Conservation (phyloP, 2,797 vertebrate species). For the Emys orbicularis region DNA sequence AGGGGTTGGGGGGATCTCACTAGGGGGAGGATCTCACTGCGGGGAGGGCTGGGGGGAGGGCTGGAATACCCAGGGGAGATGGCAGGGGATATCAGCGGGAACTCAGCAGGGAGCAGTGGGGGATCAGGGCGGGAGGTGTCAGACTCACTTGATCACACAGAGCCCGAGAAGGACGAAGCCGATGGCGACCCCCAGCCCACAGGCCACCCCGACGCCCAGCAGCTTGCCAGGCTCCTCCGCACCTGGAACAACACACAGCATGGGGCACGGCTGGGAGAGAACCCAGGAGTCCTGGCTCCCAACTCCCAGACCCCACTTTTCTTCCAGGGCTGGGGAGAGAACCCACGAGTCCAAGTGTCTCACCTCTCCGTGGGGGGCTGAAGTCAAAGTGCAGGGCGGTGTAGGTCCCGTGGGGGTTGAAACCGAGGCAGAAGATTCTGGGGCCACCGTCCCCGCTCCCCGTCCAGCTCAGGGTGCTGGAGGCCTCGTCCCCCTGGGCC, state of each 20-base stretch:
- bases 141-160: neutral
- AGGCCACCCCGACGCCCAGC: neutral
- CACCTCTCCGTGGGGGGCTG: neutral
- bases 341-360: neutral
- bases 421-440: neutral
- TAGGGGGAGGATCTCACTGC: no score
- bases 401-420: neutral
- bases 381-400: neutral
- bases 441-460: neutral
- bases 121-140: neutral
- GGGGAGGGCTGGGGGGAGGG: neutral
- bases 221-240: neutral
- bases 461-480: neutral
- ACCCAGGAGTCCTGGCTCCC: no score
- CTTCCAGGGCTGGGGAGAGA: neutral
- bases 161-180: neutral
- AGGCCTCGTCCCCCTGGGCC: neutral
- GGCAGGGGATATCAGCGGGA: neutral
- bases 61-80: neutral
- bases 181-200: neutral
- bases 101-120: neutral
- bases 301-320: accelerated
- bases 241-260: neutral
- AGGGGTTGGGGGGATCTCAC: no score
- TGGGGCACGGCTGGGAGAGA: neutral